Evolutionary conservation across 2,888 invertebrate species (phyloP), one percentile per base, ranked within the genome.

Genomic region (Mythimna vitellina): DNA sequence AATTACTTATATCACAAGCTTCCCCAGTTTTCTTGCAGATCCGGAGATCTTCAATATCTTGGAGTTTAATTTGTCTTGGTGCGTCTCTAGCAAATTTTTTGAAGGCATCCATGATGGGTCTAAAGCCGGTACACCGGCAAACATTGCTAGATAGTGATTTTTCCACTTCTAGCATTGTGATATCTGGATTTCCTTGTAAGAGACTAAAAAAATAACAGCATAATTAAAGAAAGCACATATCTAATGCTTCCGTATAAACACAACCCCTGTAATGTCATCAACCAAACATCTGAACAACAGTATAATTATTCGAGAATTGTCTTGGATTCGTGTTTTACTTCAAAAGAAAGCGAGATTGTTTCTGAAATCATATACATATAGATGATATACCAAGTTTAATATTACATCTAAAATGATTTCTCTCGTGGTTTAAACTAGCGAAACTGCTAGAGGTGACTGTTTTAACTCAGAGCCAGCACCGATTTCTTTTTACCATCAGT

Each of bases 61-160:
- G 62, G 49, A 97, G 92, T 60, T 92, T 90, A 14, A 93, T 91
- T 7, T 95, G 91, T 49, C 88, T 87, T 0, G 96, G 95, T 9
- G 97, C 96, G 85, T 97, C 97, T 29, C 89, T 93, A 1, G 97
- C 97, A 80, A 98, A 97, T 25, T 97, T 97, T 87, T 98, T 98
- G 91, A 98, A 98, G 0, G 98, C 97, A 83, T 98, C 98, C 64
- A 98, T 89, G 67, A 98, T 98, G 0, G 98, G 97, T 5, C 98
- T 95, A 85, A 98, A 98, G 1, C 98, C 98, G 0, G 98, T 98
- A 88, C 98, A 98, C 42, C 98, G 96, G 80, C 98, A 98, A 10
- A 98, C 96, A 82, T 98, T 98, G 75, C 98, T 97, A 20, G 97
- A 98, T 80, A 98, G 97, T 0, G 97, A 97, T 81, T 97, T 97